A percentile compares a stretch with the other conserved stretches of the same genome.
Conservation (phyloP, 2,113 vertebrate genomes). For the Cygnus atratus region DNA sequence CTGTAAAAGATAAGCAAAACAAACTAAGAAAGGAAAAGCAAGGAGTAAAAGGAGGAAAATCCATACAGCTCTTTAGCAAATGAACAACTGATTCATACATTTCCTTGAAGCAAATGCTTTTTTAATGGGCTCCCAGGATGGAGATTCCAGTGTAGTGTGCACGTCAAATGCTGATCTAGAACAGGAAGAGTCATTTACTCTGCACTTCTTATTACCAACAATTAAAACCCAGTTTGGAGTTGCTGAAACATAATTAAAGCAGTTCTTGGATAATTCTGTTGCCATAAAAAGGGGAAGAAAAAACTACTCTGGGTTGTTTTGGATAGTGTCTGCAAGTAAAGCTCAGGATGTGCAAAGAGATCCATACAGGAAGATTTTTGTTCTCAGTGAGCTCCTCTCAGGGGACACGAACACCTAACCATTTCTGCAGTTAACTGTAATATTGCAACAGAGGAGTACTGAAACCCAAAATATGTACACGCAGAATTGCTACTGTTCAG, state of each 20-base stretch:
- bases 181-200: constrained; percentile 1
- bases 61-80: not conserved
- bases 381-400: not conserved
- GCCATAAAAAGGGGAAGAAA: not conserved
- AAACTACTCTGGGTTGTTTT: not conserved
- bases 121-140: constrained; percentile 15
- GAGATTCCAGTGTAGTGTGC: not conserved
- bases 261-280: constrained; percentile 12
- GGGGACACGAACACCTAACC: not conserved
- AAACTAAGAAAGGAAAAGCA: constrained; percentile 12
- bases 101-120: constrained; percentile 6
- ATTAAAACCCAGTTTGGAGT: constrained; percentile 11
- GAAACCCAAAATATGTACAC: not conserved
- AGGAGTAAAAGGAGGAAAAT: constrained; percentile 21
- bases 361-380: not conserved
- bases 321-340: not conserved
- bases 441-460: not conserved
- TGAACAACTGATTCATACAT: not conserved
- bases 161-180: not conserved
- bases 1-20: constrained; percentile 59
- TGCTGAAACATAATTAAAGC: constrained; percentile 13
- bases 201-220: not conserved
- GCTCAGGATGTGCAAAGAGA: not conserved
- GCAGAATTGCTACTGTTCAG: not conserved
- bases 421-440: not conserved